A percentile compares a stretch with the other conserved stretches of the same genome.
phyloP scores from a whole-genome alignment of 2,888 invertebrate species.

The Luperina testacea region DNA sequence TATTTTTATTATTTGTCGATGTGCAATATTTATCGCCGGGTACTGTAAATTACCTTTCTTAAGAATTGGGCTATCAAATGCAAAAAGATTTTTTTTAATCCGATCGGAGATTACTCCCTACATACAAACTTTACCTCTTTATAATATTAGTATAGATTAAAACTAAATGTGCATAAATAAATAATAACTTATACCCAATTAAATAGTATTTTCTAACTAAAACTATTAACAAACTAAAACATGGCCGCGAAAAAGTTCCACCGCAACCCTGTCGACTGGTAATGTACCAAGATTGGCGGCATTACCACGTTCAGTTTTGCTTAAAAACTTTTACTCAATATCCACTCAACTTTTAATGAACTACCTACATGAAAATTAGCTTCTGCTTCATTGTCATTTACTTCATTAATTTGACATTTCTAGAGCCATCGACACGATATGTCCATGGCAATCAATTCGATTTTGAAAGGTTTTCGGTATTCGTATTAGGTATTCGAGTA shows the following conservation, averaged over 20 bases:
- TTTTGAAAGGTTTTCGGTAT: neutral
- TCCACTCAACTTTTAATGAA: neutral
- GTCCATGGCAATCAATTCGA: slow-evolving; percentile 3
- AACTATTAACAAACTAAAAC: neutral
- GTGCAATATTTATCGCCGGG: too few species aligned
- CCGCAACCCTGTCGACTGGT: too few species aligned
- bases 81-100: too few species aligned
- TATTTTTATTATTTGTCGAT: too few species aligned
- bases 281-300: neutral
- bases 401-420: neutral
- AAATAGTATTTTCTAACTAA: too few species aligned
- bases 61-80: too few species aligned
- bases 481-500: neutral
- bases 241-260: neutral
- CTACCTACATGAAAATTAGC: neutral
- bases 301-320: neutral
- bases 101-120: too few species aligned
- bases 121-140: too few species aligned
- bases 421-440: neutral
- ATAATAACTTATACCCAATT: too few species aligned
- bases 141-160: too few species aligned
- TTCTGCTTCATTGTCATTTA: neutral
- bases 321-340: neutral
- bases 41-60: too few species aligned
- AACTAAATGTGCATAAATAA: too few species aligned